These are phyloP conservation scores for Ditula angustiorana DNA, from an alignment of 2,888 invertebrate species.

Conservation along the genomic window DNA sequence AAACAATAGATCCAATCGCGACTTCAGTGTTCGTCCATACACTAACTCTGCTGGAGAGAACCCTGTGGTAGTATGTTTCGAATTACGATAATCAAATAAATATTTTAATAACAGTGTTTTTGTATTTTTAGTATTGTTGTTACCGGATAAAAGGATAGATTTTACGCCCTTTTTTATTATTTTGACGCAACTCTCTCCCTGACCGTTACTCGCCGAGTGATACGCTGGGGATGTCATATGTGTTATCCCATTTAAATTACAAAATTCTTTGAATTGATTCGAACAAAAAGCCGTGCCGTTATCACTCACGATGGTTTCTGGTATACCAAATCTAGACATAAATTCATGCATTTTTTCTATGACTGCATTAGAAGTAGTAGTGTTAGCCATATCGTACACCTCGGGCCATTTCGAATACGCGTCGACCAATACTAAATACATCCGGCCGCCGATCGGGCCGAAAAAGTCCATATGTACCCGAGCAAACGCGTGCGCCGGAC, in stretches of 20 bases:
- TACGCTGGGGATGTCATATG: too few relatives aligned
- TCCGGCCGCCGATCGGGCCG: slow-evolving; percentile 35
- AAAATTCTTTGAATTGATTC: too few relatives aligned
- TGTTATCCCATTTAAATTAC: too few relatives aligned
- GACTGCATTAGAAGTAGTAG: too few relatives aligned
- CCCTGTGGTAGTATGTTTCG: slow-evolving; percentile 4
- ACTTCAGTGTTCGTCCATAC: slow-evolving; percentile 1
- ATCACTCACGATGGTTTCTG: too few relatives aligned
- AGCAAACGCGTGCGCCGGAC: slow-evolving; percentile 31
- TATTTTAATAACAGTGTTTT: slow-evolving; percentile 17
- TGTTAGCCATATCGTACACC: slow-evolving; percentile 25
- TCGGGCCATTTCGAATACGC: slow-evolving; percentile 45
- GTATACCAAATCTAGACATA: too few relatives aligned
- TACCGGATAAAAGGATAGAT: slow-evolving; percentile 23
- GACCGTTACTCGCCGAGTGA: too few relatives aligned
- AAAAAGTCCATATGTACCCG: slow-evolving; percentile 46
- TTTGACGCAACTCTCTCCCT: too few relatives aligned
- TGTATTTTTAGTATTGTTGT: not conserved
- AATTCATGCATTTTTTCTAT: too few relatives aligned
- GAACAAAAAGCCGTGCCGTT: too few relatives aligned
- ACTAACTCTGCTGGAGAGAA: slow-evolving; percentile 16
- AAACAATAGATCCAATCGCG: slow-evolving; percentile 4
- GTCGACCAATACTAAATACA: slow-evolving; percentile 40
- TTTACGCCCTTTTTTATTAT: slow-evolving; percentile 44
- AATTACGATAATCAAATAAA: too few relatives aligned